Evolutionary conservation across 1,140 invertebrate species (phyloP).

Genomic region (Phymastichus coffea): DNA sequence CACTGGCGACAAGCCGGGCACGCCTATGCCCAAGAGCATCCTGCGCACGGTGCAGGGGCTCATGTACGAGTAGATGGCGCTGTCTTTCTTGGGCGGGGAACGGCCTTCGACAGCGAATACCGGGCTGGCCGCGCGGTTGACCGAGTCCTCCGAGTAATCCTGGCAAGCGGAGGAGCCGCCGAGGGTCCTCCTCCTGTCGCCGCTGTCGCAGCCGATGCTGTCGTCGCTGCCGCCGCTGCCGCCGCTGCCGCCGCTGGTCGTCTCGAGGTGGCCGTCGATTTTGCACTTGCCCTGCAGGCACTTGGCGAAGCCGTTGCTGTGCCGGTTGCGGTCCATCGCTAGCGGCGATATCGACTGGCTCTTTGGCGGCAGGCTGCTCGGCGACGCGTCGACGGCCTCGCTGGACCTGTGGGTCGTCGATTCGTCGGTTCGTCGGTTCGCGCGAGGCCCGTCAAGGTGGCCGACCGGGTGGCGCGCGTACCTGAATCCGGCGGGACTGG

Average conservation of each 20-base stretch:
- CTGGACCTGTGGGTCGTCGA: too few species aligned
- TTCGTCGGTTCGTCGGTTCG: too few species aligned
- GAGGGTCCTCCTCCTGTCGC: too few species aligned
- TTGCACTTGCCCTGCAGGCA: conserved; percentile 47
- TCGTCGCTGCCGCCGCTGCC: conserved; percentile 7
- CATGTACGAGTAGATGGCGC: conserved; percentile 36
- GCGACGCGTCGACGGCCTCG: conserved; percentile 17
- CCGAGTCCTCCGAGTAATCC: too few species aligned
- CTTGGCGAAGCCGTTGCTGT: conserved; percentile 51
- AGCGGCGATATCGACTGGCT: conserved; percentile 54
- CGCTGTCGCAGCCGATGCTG: conserved; percentile 32
- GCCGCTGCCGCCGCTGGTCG: conserved; percentile 35
- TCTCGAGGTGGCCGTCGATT: conserved; percentile 44
- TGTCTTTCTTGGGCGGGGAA: conserved; percentile 37
- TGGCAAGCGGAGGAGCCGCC: too few species aligned
- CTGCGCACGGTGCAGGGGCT: conserved; percentile 46
- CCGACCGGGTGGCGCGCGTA: conserved; percentile 39
- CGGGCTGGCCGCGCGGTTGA: conserved; percentile 45
- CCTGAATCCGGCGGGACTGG: conserved; percentile 61
- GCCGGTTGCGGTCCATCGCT: conserved; percentile 48
- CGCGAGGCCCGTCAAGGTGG: too few species aligned
- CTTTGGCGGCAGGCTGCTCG: conserved; percentile 40
- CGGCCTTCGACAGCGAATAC: conserved; percentile 37
- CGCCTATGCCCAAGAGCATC: conserved; percentile 39
- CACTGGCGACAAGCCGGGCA: conserved; percentile 42